Evolutionary conservation across 1,140 invertebrate species (phyloP), one percentile per base, ranked within the genome.

Genomic region (Zaprionus gabonicus): DNA sequence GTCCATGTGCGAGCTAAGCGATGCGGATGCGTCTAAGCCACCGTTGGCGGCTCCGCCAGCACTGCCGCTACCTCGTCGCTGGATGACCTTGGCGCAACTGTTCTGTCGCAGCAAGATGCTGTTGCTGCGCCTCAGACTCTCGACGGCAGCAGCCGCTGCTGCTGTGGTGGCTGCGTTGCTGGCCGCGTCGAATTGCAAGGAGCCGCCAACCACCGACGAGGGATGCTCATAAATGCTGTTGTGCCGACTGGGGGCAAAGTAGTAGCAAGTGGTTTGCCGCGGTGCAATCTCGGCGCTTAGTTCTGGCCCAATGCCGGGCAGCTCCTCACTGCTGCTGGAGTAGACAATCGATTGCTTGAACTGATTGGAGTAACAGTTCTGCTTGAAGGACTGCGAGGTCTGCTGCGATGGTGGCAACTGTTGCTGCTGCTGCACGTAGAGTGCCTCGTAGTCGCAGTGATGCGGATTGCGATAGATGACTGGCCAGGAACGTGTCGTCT

Each of bases 191-290:
- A 92, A 92, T 65, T 92, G 91, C 74, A 92, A 71, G 60, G 91
- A 91, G 51, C 91, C 91, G 25, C 88, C 91, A 20, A 91, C 91
- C 56, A 92, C 91, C 17, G 91, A 84, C 20, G 91, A 92, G 56
- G 91, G 87, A 75, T 92, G 91, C 78, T 92, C 91, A 91, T 92
- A 92, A 92, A 92, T 92, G 91, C 91, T 92, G 58, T 92, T 92
- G 69, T 87, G 91, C 55, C 87, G 78, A 38, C 88, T 92, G 44
- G 91, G 91, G 17, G 91, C 80, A 71, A 92, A 92, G 41, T 92
- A 92, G 53, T 92, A 92, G 69, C 91, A 92, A 15, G 91, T 92
- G 38, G 91, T 92, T 58, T 92, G 83, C 20, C 63, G 65, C 38
- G 70, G 65, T 44, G 63, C 58, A 6, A 51, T 23, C 27, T 69